phyloP scores from a whole-genome alignment of 2,888 invertebrate genomes.

The Lymantria dispar region DNA sequence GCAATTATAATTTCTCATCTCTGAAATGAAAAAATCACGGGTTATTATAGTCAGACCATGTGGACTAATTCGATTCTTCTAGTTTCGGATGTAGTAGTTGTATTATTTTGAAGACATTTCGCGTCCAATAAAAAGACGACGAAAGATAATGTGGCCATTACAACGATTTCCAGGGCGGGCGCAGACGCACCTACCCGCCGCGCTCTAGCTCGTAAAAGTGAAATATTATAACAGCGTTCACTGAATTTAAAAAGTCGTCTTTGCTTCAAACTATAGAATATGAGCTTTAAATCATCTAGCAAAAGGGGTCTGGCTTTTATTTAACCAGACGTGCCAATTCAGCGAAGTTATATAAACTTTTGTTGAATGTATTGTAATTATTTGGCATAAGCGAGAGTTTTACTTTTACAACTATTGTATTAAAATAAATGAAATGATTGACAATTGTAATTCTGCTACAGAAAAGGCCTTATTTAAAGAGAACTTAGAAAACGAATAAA shows the following conservation, averaged over 20 bases:
- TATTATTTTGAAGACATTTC: no score
- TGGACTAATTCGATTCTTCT: no score
- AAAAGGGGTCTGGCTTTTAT: slow-evolving; percentile 33
- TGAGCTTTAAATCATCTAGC: slow-evolving; percentile 50
- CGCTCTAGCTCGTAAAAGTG: slow-evolving; percentile 73
- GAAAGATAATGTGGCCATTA: slow-evolving; percentile 69
- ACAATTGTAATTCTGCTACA: no score
- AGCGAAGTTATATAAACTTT: neutral
- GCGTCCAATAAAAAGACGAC: slow-evolving; percentile 39
- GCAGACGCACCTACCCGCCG: slow-evolving; percentile 69
- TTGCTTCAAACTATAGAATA: slow-evolving; percentile 48
- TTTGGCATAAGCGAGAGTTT: neutral
- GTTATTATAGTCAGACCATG: no score
- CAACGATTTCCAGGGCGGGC: slow-evolving; percentile 64
- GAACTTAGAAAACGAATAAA: no score
- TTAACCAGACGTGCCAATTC: slow-evolving; percentile 23
- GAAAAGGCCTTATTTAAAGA: no score
- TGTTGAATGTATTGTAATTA: neutral
- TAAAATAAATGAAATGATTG: no score
- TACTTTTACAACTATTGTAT: no score
- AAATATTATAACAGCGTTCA: slow-evolving; percentile 73
- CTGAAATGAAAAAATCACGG: no score
- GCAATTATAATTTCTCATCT: no score
- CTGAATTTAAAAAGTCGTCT: slow-evolving; percentile 74
- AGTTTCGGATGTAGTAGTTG: no score